Evolutionary conservation across 2,888 invertebrate genomes (phyloP).

Genomic region (Cylindroiulus punctatus): DNA sequence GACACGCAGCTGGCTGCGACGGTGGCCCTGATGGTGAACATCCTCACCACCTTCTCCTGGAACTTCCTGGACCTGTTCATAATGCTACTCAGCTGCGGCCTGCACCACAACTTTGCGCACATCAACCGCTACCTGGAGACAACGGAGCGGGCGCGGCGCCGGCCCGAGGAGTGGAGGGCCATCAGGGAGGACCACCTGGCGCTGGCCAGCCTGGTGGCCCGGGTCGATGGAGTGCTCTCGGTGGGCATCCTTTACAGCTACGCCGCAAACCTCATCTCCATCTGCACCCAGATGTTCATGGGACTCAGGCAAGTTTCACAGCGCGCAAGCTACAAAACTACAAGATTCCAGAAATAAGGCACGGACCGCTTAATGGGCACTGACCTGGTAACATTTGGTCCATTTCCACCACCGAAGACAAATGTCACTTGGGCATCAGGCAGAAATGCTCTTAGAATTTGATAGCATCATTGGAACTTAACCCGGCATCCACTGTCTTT

Average conservation of each 20-base stretch:
- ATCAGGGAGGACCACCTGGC: slow-evolving; percentile 55
- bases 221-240: slow-evolving; percentile 46
- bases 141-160: background rate
- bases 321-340: no score
- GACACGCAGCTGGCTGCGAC: background rate
- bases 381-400: no score
- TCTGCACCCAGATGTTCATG: slow-evolving; percentile 56
- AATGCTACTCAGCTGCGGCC: slow-evolving; percentile 53
- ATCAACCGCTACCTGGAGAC: slow-evolving; percentile 47
- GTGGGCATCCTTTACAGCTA: slow-evolving; percentile 55
- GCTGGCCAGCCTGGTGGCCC: slow-evolving; percentile 34
- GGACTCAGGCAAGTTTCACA: slow-evolving; percentile 51
- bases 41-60: slow-evolving; percentile 53
- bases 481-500: no score
- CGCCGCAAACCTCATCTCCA: slow-evolving; percentile 54
- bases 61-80: slow-evolving; percentile 56
- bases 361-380: no score
- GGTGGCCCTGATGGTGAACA: slow-evolving; percentile 19
- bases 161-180: slow-evolving; percentile 51
- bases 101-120: slow-evolving; percentile 52
- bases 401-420: no score
- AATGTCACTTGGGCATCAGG: no score
- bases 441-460: no score
- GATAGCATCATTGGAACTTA: no score
- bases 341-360: no score